These are phyloP conservation scores for Pissodes strobi DNA, from an alignment of 1,140 invertebrate genomes.

Conservation along the genomic window DNA sequence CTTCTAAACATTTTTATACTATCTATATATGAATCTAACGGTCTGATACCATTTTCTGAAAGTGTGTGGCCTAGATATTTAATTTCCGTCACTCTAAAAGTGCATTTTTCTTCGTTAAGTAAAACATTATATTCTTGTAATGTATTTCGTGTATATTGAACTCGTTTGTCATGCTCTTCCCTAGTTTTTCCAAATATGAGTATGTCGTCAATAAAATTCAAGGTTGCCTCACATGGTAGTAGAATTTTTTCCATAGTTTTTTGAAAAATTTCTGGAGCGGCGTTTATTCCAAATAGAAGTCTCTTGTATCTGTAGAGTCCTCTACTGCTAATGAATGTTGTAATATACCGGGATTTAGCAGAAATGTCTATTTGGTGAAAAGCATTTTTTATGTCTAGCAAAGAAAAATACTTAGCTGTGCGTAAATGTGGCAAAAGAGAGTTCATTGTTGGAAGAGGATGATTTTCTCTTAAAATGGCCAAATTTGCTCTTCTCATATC, in stretches of 20 bases:
- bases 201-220: conserved; percentile 35
- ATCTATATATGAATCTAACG: conserved; percentile 6
- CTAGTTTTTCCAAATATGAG: conserved; percentile 16
- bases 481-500: no score
- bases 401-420: no score
- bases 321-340: no score
- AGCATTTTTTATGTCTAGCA: no score
- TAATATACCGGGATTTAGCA: no score
- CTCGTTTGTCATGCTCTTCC: conserved; percentile 19
- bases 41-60: conserved; percentile 40
- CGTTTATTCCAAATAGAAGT: no score
- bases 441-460: no score
- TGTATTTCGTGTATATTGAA: conserved; percentile 3
- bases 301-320: no score
- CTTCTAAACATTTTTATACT: conserved; percentile 4
- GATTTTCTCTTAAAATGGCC: conserved; percentile 45
- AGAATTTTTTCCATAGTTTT: conserved; percentile 51
- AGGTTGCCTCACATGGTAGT: conserved; percentile 23
- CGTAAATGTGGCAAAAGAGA: no score
- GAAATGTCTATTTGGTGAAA: no score
- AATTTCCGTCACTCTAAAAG: conserved; percentile 12
- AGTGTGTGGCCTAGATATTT: conserved; percentile 47
- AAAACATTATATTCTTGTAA: conserved; percentile 35
- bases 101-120: conserved; percentile 43
- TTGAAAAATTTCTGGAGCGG: conserved; percentile 54